Percentiles rank a stretch among this genome's conserved stretches.
phyloP scores from a whole-genome alignment of 2,888 invertebrate species.

The Drosophila siamana region DNA sequence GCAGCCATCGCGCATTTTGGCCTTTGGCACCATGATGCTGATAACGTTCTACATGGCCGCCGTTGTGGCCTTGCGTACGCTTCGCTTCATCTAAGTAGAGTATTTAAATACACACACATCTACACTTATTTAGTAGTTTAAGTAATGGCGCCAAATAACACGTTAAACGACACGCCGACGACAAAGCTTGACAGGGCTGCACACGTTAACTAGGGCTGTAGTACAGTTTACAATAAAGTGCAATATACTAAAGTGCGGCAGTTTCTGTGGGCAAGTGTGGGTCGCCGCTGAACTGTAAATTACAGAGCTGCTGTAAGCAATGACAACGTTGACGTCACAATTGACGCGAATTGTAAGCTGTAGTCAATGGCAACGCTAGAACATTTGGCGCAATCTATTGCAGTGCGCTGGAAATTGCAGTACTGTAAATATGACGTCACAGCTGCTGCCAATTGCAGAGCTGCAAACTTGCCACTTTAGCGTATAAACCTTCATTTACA shows the following conservation, averaged over 20 bases:
- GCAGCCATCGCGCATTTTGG: slow-evolving; percentile 87
- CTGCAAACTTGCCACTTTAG: not conserved
- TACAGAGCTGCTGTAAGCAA: too few relatives aligned
- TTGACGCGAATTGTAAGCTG: too few relatives aligned
- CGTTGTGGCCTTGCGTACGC: slow-evolving; percentile 81
- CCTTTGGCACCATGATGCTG: slow-evolving; percentile 85
- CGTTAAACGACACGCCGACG: not conserved
- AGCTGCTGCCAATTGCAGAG: not conserved
- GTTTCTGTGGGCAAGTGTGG: too few relatives aligned
- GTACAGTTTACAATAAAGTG: not conserved
- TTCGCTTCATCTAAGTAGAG: slow-evolving; percentile 66
- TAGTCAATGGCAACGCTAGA: not conserved
- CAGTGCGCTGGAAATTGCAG: not conserved
- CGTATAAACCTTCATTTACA: not conserved
- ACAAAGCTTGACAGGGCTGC: slow-evolving; percentile 18
- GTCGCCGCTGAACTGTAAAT: too few relatives aligned
- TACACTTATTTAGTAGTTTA: not conserved
- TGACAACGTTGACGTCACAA: too few relatives aligned
- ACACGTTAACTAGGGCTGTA: not conserved
- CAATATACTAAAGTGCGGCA: not conserved
- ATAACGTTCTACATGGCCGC: slow-evolving; percentile 86
- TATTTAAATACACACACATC: not conserved
- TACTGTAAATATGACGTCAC: not conserved
- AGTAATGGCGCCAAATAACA: slow-evolving; percentile 25
- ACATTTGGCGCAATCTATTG: not conserved